A percentile compares a stretch with the other conserved stretches of the same genome.
Conservation (phyloP, 2,113 vertebrate genomes). For the Pelecanoides urinatrix region DNA sequence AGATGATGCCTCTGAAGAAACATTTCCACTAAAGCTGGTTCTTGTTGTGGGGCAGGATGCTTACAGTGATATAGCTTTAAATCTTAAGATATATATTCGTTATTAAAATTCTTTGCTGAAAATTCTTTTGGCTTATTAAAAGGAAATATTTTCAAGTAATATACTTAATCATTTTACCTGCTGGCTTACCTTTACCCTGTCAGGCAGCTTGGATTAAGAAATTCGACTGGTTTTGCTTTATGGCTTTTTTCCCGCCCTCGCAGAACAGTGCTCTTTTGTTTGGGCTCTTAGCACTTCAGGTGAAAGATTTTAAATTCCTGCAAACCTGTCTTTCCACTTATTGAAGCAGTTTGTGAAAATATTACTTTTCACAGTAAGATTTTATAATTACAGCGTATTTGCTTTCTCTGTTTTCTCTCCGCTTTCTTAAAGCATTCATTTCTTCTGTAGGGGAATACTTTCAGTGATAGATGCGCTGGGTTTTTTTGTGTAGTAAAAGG, state of each 20-base stretch:
- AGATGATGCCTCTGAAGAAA: background rate
- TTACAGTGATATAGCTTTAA: background rate
- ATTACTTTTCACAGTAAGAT: background rate
- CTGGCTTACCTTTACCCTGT: background rate
- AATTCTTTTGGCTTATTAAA: background rate
- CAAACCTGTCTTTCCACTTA: constrained; percentile 14
- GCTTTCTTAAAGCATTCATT: background rate
- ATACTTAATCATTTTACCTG: background rate
- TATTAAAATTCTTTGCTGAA: background rate
- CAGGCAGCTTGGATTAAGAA: constrained; percentile 1
- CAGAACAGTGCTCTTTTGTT: constrained; percentile 28
- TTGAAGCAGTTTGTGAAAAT: background rate
- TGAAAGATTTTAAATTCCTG: constrained; percentile 22
- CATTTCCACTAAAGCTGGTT: background rate
- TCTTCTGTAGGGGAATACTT: background rate
- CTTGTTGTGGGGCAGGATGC: background rate
- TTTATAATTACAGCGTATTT: background rate
- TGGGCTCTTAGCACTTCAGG: background rate
- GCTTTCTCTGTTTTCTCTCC: background rate
- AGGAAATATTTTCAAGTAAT: background rate
- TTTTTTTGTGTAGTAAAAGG: background rate
- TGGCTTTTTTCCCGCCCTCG: background rate
- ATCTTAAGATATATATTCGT: background rate
- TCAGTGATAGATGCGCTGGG: background rate
- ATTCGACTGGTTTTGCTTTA: background rate